These are phyloP conservation scores for Ctenosaura bakeri DNA, from an alignment of 2,797 vertebrate genomes.

Conservation along the genomic window DNA sequence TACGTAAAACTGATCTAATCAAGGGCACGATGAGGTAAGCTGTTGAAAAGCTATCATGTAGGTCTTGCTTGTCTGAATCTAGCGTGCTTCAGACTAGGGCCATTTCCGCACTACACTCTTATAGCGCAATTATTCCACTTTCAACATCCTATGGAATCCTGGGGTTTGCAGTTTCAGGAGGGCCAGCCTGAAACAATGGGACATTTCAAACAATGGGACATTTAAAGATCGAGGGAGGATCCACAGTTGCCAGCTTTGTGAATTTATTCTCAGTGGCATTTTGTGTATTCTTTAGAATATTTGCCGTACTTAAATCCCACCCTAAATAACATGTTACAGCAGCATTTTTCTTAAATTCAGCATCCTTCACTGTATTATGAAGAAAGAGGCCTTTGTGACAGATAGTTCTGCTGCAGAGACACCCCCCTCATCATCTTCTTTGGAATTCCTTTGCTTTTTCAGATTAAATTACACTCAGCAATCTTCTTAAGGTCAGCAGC, in stretches of 20 bases:
- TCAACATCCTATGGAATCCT: too few relatives aligned
- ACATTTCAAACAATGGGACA: constrained; percentile 37
- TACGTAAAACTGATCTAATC: not conserved
- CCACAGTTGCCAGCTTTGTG: constrained; percentile 34
- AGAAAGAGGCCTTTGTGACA: constrained; percentile 67
- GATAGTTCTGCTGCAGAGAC: constrained; percentile 18
- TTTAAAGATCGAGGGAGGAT: not conserved
- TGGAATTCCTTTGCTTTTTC: constrained; percentile 38
- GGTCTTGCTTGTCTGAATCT: not conserved
- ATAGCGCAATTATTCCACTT: too few relatives aligned
- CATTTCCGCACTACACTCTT: too few relatives aligned
- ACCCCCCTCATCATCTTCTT: constrained; percentile 26
- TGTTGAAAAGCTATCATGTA: too few relatives aligned
- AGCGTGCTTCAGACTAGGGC: not conserved
- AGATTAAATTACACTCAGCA: constrained; percentile 38
- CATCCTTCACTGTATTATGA: constrained; percentile 41
- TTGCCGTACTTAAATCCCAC: constrained; percentile 75
- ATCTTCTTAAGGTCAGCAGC: constrained; percentile 10
- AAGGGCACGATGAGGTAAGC: not conserved
- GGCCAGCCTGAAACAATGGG: too few relatives aligned
- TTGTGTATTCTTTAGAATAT: constrained; percentile 64
- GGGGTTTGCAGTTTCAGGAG: too few relatives aligned
- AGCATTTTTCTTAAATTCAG: constrained; percentile 50
- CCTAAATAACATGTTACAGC: constrained; percentile 53
- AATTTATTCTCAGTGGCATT: constrained; percentile 49